Base-by-base conservation (phyloP, 30 jellyfish, hydroid and myxozoan species). In the Aurelia aurita complex sp. Pacific region DNA sequence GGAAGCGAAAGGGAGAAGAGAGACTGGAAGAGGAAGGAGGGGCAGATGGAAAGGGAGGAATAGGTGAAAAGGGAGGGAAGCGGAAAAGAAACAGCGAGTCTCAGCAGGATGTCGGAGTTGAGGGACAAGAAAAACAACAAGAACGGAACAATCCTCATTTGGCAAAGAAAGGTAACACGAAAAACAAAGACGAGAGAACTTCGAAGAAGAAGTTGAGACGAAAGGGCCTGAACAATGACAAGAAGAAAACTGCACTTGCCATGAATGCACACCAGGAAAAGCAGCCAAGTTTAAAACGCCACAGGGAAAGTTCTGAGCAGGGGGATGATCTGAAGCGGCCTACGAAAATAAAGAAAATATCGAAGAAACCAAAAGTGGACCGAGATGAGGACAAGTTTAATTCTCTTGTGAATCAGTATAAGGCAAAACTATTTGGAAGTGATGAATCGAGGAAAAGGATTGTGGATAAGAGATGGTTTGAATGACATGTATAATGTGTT, bases 391-490 rank as follows among this genome's bases (percentile, higher is more conserved):
- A 68, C 2, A 78, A 81, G 23, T 89, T 89, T 69, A 73, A 68
- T 61, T 35, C 19, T 35, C 76, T 89, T 11, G 97, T 89, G 11
- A 89, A 67, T 73, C 66, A 74, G 10, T 89, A 89, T 64, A 81
- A 82, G 75, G 80, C 40, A 7, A 88, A 82, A 61, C 73, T 89
- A 12, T 89, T 89, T 50, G 87, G 87, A 15, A 69, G n/a, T 2
- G 36, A 64, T 33, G 73, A 19, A 14, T 33, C 55, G 15, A 12
- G 23, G 9, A 65, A 73, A 52, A 64, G 33, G 65, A 50, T 18
- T 11, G 67, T 60, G 16, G 80, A 52, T 0, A 80, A 81, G 12
- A 74, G 96, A 29, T 91, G 97, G 97, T 91, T 91, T 67, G 96
- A 84, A 67, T 89, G 75, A 82, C 38, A 9, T 9, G 2, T 8